Evolutionary conservation across 2,113 vertebrate species (phyloP).

Genomic region (Sapayoa aenigma): DNA sequence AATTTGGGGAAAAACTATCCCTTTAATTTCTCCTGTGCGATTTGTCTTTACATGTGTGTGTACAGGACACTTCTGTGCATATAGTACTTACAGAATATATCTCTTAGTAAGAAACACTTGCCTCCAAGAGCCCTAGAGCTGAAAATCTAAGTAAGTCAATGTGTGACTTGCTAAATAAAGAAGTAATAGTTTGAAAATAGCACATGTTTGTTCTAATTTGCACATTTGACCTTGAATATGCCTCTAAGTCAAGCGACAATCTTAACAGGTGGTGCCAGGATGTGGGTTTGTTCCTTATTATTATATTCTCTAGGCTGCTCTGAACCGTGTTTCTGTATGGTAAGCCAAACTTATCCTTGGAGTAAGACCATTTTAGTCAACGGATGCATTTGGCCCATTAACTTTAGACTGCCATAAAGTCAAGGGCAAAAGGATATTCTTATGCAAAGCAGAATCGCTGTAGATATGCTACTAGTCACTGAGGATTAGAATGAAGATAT

Average conservation of each 20-base stretch:
- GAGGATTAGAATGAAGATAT: slow-evolving; percentile 47
- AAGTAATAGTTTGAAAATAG: neutral
- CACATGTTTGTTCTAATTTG: neutral
- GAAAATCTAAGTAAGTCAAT: neutral
- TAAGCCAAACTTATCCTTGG: slow-evolving; percentile 40
- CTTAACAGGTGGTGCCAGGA: neutral
- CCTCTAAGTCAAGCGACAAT: neutral
- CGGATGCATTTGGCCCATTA: slow-evolving; percentile 58
- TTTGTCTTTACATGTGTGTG: neutral
- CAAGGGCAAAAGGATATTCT: slow-evolving; percentile 58
- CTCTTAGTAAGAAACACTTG: neutral
- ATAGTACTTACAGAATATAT: neutral
- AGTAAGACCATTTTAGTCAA: slow-evolving; percentile 54
- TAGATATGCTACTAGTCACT: slow-evolving; percentile 38
- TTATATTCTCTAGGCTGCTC: neutral
- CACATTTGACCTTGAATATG: neutral
- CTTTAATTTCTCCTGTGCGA: neutral
- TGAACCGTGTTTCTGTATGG: neutral
- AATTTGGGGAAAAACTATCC: neutral
- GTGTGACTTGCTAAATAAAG: neutral
- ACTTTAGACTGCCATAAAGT: slow-evolving; percentile 60
- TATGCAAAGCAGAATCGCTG: slow-evolving; percentile 47
- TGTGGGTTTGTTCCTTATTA: neutral
- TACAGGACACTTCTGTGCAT: neutral
- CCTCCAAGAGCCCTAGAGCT: neutral